phyloP scores from a whole-genome alignment of 1,140 invertebrate genomes.

The Aphaenogaster rudis region DNA sequence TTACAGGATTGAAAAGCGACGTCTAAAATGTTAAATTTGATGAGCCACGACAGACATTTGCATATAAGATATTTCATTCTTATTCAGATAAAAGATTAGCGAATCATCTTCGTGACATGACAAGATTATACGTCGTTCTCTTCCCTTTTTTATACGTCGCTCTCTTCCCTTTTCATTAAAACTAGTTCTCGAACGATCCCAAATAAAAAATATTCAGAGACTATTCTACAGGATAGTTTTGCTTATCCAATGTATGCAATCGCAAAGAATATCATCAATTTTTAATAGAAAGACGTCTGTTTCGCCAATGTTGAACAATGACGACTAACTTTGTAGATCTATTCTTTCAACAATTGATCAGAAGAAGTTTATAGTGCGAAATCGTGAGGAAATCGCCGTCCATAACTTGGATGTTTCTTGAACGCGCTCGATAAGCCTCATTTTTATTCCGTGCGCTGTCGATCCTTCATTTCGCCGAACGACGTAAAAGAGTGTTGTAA shows the following conservation, averaged over 20 bases:
- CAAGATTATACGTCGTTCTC: not conserved
- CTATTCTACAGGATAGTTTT: not conserved
- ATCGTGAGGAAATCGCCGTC: not conserved
- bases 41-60: not conserved
- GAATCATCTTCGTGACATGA: not conserved
- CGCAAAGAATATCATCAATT: not conserved
- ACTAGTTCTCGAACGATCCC: not conserved
- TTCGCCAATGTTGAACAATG: not conserved
- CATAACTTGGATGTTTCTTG: not conserved
- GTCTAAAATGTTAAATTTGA: slow-evolving; percentile 24
- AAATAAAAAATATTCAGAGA: not conserved
- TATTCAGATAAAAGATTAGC: not conserved
- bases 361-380: not conserved
- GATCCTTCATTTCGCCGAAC: slow-evolving; percentile 5
- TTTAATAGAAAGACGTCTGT: not conserved
- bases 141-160: not conserved
- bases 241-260: not conserved
- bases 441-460: slow-evolving; percentile 3
- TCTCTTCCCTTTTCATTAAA: not conserved
- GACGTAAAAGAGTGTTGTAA: not conserved
- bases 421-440: not conserved
- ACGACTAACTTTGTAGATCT: not conserved
- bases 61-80: slow-evolving; percentile 28
- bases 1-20: not conserved
- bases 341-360: not conserved